Conservation (phyloP, 2,888 invertebrate species). For the Caenorhabditis sinica region DNA sequence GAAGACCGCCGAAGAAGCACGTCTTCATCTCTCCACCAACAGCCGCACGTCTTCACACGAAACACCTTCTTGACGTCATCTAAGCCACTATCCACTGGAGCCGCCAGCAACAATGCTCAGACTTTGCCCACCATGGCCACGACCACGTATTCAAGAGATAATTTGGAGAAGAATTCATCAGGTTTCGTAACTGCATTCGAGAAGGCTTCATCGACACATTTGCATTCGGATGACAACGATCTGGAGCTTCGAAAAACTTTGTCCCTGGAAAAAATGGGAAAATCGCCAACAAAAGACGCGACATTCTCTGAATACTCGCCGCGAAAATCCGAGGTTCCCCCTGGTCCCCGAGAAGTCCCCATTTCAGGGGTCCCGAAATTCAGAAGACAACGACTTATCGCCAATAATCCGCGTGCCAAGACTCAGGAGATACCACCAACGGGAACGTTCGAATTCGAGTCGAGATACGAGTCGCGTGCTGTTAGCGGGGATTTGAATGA, state of each 20-base stretch:
- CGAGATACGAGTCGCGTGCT: constrained; percentile 47
- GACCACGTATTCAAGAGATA: background rate
- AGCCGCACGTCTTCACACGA: constrained; percentile 49
- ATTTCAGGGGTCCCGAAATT: background rate
- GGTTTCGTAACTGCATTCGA: constrained; percentile 53
- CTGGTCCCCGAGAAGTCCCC: constrained; percentile 27
- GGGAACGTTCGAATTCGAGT: constrained; percentile 18
- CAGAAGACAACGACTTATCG: background rate
- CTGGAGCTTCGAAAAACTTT: background rate
- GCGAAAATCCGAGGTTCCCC: constrained; percentile 26
- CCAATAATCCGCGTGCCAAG: constrained; percentile 28
- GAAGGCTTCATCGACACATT: constrained; percentile 22
- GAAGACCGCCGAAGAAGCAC: constrained; percentile 39
- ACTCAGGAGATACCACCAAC: constrained; percentile 47
- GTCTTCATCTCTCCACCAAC: constrained; percentile 40
- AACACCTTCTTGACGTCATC: constrained; percentile 53
- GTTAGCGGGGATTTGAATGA: constrained; percentile 44
- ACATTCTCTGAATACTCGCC: constrained; percentile 25
- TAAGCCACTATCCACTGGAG: background rate
- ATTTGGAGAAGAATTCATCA: background rate
- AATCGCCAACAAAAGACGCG: constrained; percentile 11
- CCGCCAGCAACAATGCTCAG: too few relatives aligned
- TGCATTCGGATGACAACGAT: background rate
- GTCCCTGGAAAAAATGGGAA: background rate
- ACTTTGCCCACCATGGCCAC: constrained; percentile 10